These are phyloP conservation scores for Brevimyrus niger DNA, from an alignment of 2,113 vertebrate species.

Conservation along the genomic window DNA sequence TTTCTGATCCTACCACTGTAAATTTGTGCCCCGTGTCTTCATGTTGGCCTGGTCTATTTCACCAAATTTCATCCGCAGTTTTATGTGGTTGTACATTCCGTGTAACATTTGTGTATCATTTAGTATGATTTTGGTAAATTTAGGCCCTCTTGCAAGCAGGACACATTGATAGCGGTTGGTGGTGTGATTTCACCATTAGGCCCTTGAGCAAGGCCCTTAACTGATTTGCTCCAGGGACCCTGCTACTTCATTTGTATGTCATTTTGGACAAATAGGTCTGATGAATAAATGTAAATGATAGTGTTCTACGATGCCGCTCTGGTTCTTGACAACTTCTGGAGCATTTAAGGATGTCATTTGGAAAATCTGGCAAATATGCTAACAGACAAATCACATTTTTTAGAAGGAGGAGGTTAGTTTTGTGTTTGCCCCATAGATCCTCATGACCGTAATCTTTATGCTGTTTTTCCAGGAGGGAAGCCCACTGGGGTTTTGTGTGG, in stretches of 20 bases:
- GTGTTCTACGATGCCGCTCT: not conserved
- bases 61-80: not conserved
- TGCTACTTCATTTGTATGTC: not conserved
- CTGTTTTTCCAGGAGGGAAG: conserved; percentile 53
- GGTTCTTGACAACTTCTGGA: not conserved
- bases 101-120: not conserved
- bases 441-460: not conserved
- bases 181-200: not conserved
- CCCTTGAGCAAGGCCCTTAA: not conserved
- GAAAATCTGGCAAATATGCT: not conserved
- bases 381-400: not conserved
- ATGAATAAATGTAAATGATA: not conserved
- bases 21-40: not conserved
- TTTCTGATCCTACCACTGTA: not conserved
- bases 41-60: not conserved
- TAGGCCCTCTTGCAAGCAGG: not conserved
- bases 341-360: not conserved
- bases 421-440: not conserved
- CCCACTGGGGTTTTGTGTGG: conserved; percentile 65
- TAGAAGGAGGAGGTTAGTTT: not conserved
- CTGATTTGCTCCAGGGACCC: not conserved
- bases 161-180: not conserved
- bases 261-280: not conserved
- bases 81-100: not conserved
- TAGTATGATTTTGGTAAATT: not conserved